Evolutionary conservation across 2,797 vertebrate species (phyloP), one percentile per base, ranked within the genome.

Genomic region (Sylvilagus floridanus): DNA sequence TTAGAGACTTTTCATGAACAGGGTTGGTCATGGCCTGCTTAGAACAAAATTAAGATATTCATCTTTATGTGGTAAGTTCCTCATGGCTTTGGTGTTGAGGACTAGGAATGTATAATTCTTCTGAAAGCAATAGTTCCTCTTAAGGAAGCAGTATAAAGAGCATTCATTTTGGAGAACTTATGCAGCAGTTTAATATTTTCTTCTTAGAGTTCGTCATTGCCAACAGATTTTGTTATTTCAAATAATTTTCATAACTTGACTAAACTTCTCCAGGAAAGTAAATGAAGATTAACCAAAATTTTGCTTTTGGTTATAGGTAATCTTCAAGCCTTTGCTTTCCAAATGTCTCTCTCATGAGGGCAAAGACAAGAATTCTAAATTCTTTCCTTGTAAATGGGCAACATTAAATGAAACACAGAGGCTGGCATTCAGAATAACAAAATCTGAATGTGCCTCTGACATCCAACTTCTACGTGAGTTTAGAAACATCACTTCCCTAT

Each of bases 281-380:
- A 94, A 92, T 91, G 85, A 57, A 60, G 86, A 97, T 96, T 96
- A 96, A 93, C 95, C 93, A 78, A 90, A 92, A 90, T 92, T 94
- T 97, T 88, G 92, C 95, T 97, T 93, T 84, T 91, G 85, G 85
- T 88, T 97, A 93, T 92, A 96, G 95, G 84, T 97, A 96, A 97
- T 97, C 96, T 95, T 91, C 71, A 85, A 93, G 86, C 54, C 91
- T 90, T 42, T 96, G 92, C 93, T 97, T 96, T 92, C 79, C 90
- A 95, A 95, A 93, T 95, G 85, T 89, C 90, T 95, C 88, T 94
- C 94, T 95, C 90, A 94, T 66, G 60, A 90, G 42, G 69, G 42
- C 88, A 92, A 63, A 96, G 83, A 91, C 0, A 63, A 76, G 62
- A 90, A 77, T 73, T 96, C 71, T 77, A 90, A 86, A 92, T 88